Base-by-base conservation (phyloP, 2,888 invertebrate genomes). In the Ganaspis brasiliensis region DNA sequence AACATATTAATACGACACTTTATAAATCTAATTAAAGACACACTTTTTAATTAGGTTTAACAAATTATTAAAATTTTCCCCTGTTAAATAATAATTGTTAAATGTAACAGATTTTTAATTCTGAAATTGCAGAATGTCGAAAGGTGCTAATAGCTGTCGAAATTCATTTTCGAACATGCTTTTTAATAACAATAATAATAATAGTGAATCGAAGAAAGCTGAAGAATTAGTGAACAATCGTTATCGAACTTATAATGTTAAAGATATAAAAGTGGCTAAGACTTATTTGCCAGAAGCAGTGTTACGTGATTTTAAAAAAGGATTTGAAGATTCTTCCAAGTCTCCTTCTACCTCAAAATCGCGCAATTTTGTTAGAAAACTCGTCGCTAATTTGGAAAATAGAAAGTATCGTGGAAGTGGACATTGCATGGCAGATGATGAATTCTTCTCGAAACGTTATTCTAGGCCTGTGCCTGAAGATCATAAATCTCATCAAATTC, bases 381-480 rank as follows among this genome's bases (percentile, higher is more conserved):
- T 84, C 12, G 81, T 85, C 6, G 83, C 82, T 9, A 80, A 77
- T 1, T 73, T 85, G 21, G 86, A 86, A 21, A n/a, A 9, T 67
- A 67, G 24, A 24, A 67, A 67, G 21, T 40, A 67, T n/a, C 45
- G 19, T 9, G 61, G 57, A 55, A 70, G 56, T 19, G 78, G 72
- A 3, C 75, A n/a, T 21, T 80, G 79, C 56, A 77, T 55, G 3
- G 83, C 82, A n/a, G 73, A 83, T 14, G 76, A 76, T 14, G 82
- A 83, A 55, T 83, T 82, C 21, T 40, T 81, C 2, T 40, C 79
- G 1, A 76, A 40, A 45, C 83, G 75, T 57, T 80, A 80, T 35
- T 3, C 2, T 8, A 16, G 31, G 10, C 26, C 70, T 45, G 16
- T 49, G 21, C 16, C 24, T 14, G 45, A 26, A 67, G 45, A 24